Evolutionary conservation across 2,888 invertebrate genomes (phyloP).

Genomic region (Malthinus flaveolus): DNA sequence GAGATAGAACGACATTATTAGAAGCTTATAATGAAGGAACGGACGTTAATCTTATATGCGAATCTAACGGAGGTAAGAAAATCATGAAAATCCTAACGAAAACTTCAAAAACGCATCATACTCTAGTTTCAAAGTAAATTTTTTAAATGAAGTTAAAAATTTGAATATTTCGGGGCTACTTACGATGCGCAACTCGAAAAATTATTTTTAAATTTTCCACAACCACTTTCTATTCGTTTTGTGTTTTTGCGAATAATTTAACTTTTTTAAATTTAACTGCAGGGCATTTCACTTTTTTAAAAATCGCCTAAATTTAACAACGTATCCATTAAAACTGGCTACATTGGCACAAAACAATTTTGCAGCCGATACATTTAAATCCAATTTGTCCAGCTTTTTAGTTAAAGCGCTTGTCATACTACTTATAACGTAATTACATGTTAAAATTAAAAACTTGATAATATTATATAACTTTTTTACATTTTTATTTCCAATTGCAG

Average conservation of each 20-base stretch:
- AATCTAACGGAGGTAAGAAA: constrained; percentile 77
- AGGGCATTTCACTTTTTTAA: no score
- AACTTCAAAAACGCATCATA: constrained; percentile 11
- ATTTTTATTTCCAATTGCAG: constrained; percentile 52
- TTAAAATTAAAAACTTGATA: no score
- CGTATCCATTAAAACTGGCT: no score
- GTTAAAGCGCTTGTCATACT: constrained; percentile 22
- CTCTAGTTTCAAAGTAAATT: constrained; percentile 15
- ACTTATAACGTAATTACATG: constrained; percentile 5
- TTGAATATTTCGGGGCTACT: neutral
- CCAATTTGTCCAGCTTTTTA: constrained; percentile 15
- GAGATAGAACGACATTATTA: constrained; percentile 74
- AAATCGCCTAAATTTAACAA: no score
- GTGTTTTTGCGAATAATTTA: constrained; percentile 16
- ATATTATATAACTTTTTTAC: constrained; percentile 4
- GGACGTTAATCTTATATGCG: constrained; percentile 79
- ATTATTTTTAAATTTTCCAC: no score
- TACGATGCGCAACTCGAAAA: constrained; percentile 13
- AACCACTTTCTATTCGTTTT: no score
- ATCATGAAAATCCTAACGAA: constrained; percentile 16
- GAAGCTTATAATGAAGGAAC: constrained; percentile 87
- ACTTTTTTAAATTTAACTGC: neutral
- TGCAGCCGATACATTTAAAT: neutral
- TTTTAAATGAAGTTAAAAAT: neutral
- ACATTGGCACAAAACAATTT: neutral